Evolutionary conservation across 2,888 invertebrate species (phyloP), one percentile per base, ranked within the genome.

Genomic region (Macrosiphum euphorbiae): DNA sequence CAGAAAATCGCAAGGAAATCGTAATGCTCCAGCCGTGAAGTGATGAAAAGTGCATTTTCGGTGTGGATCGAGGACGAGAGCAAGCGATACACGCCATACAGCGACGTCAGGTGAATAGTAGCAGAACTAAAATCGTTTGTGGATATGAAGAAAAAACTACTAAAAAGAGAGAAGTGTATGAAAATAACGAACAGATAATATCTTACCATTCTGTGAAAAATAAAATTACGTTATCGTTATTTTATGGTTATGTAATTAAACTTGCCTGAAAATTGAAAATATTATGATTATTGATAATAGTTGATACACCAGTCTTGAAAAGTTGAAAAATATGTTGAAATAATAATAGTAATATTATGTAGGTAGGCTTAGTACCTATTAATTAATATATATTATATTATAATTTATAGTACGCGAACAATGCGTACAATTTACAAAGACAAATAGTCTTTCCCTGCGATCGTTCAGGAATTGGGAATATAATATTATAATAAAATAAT

Each of bases 241-340:
- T 84, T 84, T 61, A 13, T 47, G 91, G 84, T 91, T 91, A 61
- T 44, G 67, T 24, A 91, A 61, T 41, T 61, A 44, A 88, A 35
- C 20, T 52, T n/a, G 24, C 16, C 52, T 35, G n/a, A 16, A 86
- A 50, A 86, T 78, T 78, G 7, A 24, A 44, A 44, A 44, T 44
- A 44, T 44, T 44, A 47, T 86, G n/a, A 50, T 86, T 47, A 50
- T 20, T 88, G 52, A 86, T 86, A 47, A 28, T 24, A 24, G 1
- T 26, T 24, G 41, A n/a, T 86, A 47, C 86, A 16, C 26, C 26
- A 44, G 44, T 86, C 41, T 44, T 26, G 26, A 47, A 85, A 26
- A 44, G 13, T n/a, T 26, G n/a, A 78, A 26, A 24, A 84, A 84
- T 84, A 41, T 52, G 52, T 52, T 52, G 52, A 52, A 20, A 44